phyloP scores from a whole-genome alignment of 2,113 vertebrate species.

The Forbesichthys papilliferus region DNA sequence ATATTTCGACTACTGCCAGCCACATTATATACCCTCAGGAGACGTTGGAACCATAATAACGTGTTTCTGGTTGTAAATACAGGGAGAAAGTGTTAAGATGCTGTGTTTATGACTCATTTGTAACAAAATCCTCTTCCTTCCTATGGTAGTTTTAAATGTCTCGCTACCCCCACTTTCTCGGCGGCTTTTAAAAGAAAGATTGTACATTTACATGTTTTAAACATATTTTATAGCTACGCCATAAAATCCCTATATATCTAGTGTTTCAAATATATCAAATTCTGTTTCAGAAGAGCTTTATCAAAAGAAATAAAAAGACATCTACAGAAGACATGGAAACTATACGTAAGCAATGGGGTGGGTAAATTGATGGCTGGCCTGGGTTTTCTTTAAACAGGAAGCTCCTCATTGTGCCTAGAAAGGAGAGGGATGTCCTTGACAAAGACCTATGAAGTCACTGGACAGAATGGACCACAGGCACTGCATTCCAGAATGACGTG shows the following conservation, averaged over 20 bases:
- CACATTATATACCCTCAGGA: constrained; percentile 10
- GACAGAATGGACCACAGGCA: constrained; percentile 34
- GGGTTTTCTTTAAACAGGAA: constrained; percentile 77
- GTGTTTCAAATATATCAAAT: too few relatives aligned
- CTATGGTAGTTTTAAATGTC: too few relatives aligned
- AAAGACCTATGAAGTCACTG: constrained; percentile 75
- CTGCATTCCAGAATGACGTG: constrained; percentile 38
- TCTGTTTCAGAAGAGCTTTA: not conserved
- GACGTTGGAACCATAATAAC: not conserved
- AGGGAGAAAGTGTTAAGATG: constrained; percentile 21
- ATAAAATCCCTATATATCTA: too few relatives aligned
- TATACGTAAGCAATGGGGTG: constrained; percentile 25
- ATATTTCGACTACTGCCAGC: not conserved
- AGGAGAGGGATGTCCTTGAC: constrained; percentile 78
- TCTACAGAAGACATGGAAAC: constrained; percentile 28
- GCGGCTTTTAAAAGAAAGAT: too few relatives aligned
- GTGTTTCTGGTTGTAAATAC: constrained; percentile 6
- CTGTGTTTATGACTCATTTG: too few relatives aligned
- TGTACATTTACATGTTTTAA: too few relatives aligned
- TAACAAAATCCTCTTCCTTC: too few relatives aligned
- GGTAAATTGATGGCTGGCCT: constrained; percentile 29
- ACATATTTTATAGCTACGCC: too few relatives aligned
- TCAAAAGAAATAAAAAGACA: not conserved
- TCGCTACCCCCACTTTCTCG: too few relatives aligned
- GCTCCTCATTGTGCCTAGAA: constrained; percentile 76